These are phyloP conservation scores for Tretioscincus oriximinensis DNA, from an alignment of 2,113 vertebrate species.

Conservation along the genomic window DNA sequence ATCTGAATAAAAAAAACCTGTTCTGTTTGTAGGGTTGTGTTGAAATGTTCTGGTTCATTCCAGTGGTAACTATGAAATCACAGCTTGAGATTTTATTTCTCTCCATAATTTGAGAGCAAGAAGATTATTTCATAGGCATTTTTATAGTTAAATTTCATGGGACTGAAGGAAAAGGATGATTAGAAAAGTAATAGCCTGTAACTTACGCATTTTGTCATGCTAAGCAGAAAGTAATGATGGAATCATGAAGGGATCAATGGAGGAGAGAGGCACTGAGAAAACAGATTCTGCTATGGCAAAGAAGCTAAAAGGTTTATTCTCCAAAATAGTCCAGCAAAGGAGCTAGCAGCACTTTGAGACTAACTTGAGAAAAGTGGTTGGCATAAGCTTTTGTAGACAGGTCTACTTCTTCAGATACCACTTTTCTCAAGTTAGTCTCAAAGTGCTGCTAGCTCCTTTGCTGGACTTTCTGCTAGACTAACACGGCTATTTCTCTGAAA, in stretches of 20 bases:
- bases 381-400: too few relatives aligned
- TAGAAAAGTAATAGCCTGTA: conserved; percentile 7
- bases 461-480: too few relatives aligned
- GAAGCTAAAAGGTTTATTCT: not conserved
- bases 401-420: too few relatives aligned
- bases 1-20: conserved; percentile 44
- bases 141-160: conserved; percentile 1
- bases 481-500: too few relatives aligned
- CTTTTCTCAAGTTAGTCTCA: too few relatives aligned
- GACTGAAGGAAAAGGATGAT: not conserved
- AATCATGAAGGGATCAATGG: not conserved
- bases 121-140: not conserved
- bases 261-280: not conserved
- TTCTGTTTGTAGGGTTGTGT: conserved; percentile 19
- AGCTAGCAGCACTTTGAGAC: too few relatives aligned
- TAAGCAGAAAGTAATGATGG: not conserved
- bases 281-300: not conserved
- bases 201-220: not conserved
- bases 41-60: conserved; percentile 4
- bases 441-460: too few relatives aligned
- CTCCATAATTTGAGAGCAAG: conserved; percentile 27
- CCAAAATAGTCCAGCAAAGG: not conserved
- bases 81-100: conserved; percentile 24
- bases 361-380: too few relatives aligned
- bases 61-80: not conserved